Conservation (phyloP, 2,888 invertebrate species). For the Cephus pygmeus region DNA sequence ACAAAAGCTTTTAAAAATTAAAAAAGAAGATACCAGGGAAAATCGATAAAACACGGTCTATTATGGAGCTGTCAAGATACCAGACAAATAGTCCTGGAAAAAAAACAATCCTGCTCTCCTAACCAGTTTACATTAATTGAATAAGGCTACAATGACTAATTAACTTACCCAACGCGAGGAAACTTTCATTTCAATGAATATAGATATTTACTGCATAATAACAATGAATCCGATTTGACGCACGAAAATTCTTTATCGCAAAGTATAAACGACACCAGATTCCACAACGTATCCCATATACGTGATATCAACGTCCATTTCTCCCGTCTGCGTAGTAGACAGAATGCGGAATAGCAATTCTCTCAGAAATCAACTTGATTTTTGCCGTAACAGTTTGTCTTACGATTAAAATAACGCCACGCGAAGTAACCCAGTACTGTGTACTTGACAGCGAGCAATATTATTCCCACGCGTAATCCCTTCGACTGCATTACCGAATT, state of each 20-base stretch:
- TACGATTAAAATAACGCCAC: conserved; percentile 37
- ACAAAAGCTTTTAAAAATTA: neutral
- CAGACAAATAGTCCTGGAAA: conserved; percentile 14
- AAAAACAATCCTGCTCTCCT: neutral
- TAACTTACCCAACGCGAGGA: conserved; percentile 24
- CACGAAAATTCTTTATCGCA: neutral
- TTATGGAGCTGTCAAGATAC: conserved; percentile 28
- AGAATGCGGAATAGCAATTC: neutral
- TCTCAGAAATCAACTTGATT: neutral
- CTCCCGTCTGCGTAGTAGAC: neutral
- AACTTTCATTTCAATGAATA: neutral
- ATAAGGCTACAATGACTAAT: conserved; percentile 25
- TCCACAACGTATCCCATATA: neutral
- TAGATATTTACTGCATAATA: neutral
- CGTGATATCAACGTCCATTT: neutral
- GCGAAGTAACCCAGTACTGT: conserved; percentile 45
- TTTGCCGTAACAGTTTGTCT: conserved; percentile 5
- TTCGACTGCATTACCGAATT: conserved; percentile 36
- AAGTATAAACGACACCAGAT: neutral
- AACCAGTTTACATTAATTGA: conserved; percentile 29
- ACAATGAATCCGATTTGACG: neutral
- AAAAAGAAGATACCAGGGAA: neutral
- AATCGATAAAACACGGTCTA: conserved; percentile 20
- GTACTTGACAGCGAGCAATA: conserved; percentile 53
- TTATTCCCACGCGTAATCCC: conserved; percentile 43